These are phyloP conservation scores for Candoia aspera DNA, from an alignment of 2,113 vertebrate genomes.

Conservation along the genomic window DNA sequence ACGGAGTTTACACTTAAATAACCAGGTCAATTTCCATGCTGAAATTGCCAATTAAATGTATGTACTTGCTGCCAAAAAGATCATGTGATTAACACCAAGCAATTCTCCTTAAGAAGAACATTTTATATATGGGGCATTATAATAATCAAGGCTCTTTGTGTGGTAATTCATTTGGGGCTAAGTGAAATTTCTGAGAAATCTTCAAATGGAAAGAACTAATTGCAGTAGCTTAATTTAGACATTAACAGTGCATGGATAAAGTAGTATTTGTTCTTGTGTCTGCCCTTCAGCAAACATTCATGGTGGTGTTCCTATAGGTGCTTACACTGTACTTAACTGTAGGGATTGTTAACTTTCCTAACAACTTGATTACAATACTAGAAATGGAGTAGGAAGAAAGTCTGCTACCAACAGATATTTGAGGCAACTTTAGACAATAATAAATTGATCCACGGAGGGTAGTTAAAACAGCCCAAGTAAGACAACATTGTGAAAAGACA, in stretches of 20 bases:
- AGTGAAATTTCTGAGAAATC: neutral
- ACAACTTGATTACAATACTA: constrained; percentile 2
- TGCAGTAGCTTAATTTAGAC: neutral
- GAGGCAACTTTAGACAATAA: constrained; percentile 1
- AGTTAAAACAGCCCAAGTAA: neutral
- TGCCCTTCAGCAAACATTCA: neutral
- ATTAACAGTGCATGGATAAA: neutral
- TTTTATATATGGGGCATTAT: neutral
- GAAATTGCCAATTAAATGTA: neutral
- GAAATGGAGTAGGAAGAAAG: neutral
- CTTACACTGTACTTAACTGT: neutral
- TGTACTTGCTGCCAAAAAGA: neutral
- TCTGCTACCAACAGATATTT: neutral
- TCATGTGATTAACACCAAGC: neutral
- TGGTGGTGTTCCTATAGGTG: neutral
- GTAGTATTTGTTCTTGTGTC: neutral
- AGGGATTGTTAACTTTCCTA: neutral
- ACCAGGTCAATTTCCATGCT: neutral
- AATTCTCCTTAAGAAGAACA: neutral
- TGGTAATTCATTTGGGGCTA: neutral
- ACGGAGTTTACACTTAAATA: neutral
- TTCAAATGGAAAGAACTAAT: neutral
- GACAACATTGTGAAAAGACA: neutral
- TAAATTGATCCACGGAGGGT: neutral
- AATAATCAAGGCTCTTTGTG: neutral